Base-by-base conservation (phyloP, 2,888 invertebrate species). In the Morpho helenor region DNA sequence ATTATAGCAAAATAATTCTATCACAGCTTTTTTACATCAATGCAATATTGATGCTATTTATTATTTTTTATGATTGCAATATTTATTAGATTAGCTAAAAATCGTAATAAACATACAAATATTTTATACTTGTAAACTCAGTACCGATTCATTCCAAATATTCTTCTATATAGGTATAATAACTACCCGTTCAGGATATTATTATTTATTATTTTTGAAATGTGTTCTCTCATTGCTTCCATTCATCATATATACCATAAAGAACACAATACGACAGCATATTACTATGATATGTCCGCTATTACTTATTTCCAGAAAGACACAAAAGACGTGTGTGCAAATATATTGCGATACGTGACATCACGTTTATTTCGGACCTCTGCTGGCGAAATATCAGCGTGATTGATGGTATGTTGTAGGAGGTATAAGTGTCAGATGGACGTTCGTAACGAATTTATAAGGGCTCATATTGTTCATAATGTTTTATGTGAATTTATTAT, bases 341-440 rank as follows among this genome's bases (percentile, higher is more conserved):
- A 56, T 46, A 57, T 59, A 59, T 61, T 56, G 55, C 49, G 40
- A 46, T 52, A 58, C 59, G 59, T 56, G 61, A 56, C 49, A 42
- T 47, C 55, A 52, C 49, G 61, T 59, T 50, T 50, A 47, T 57
- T 53, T 56, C 49, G 49, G 39, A 45, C 60, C 56, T 52, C 41
- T 50, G 53, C 46, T 46, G 52, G 40, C 53, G 52, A 53, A 46
- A 57, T 50, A 57, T 50, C 57, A 52, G 47, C 52, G 52, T 60
- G 60, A 60, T 46, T 57, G 57, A 57, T 60, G 53, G 42, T 57
- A 44, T 57, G 48, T 40, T 40, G 48, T 39, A 42, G 42, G 43
- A 47, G 56, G 49, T 60, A 23, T 49, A 52, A 49, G 50, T 46
- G 51, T 51, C 50, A 40, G 50, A 57, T 52, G 57, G 49, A 48